Conservation (phyloP, 92 coral and sea anemone species). For the Porites rus region DNA sequence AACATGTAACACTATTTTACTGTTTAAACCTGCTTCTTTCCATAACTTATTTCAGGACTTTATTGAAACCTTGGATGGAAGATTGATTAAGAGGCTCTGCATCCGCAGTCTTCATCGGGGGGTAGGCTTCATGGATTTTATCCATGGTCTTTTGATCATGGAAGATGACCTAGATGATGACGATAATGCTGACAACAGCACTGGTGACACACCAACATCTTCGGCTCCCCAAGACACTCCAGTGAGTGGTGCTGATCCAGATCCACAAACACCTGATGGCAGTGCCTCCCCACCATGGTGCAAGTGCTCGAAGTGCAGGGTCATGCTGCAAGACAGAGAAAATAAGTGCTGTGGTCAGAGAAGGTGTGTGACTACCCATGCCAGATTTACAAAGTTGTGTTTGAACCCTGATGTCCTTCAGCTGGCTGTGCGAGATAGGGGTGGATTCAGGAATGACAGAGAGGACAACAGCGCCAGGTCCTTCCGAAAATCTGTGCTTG, state of each 20-base stretch:
- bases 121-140: not conserved
- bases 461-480: conserved; percentile 64
- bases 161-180: conserved; percentile 1
- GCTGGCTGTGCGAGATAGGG: conserved; percentile 26
- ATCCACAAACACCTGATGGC: not conserved
- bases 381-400: conserved; percentile 54
- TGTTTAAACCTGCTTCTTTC: too few species aligned
- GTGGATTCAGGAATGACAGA: conserved; percentile 59
- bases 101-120: not conserved
- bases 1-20: too few species aligned
- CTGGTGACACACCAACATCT: not conserved
- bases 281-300: conserved; percentile 9
- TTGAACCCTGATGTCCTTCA: conserved; percentile 70
- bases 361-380: conserved; percentile 25
- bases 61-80: not conserved
- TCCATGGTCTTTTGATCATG: conserved; percentile 18
- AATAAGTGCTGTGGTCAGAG: conserved; percentile 42
- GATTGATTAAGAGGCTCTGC: conserved; percentile 5
- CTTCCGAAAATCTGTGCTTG: conserved; percentile 51
- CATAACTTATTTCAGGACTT: not conserved
- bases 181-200: not conserved
- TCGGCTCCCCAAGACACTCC: not conserved
- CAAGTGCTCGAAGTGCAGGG: not conserved
- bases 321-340: conserved; percentile 34
- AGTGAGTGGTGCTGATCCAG: not conserved